Evolutionary conservation across 2,888 invertebrate genomes (phyloP).

Genomic region (Xanthorhoe designata): DNA sequence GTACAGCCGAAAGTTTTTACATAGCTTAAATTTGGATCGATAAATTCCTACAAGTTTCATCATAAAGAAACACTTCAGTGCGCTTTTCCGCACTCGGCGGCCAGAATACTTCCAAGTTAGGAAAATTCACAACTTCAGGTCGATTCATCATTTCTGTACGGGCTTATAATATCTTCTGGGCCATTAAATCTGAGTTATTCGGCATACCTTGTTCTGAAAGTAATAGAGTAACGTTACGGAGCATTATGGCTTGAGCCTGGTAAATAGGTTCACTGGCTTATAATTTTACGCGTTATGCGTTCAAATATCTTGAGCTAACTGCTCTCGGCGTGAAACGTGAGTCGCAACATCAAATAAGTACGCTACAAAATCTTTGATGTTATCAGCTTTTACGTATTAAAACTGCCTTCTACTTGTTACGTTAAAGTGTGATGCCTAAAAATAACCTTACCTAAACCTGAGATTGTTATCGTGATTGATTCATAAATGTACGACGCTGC

Average conservation of each 20-base stretch:
- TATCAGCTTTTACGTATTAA: neutral
- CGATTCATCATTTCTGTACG: conserved; percentile 73
- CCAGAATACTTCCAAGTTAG: conserved; percentile 69
- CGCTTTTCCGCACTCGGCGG: conserved; percentile 68
- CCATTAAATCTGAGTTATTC: conserved; percentile 73
- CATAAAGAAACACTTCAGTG: conserved; percentile 78
- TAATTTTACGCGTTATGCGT: conserved; percentile 24
- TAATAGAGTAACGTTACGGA: conserved; percentile 38
- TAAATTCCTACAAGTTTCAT: conserved; percentile 71
- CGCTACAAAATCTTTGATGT: neutral
- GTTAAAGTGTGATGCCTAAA: too few relatives aligned
- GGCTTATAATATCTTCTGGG: conserved; percentile 73
- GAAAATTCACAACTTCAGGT: conserved; percentile 68
- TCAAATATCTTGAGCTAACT: conserved; percentile 18
- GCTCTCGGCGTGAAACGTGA: conserved; percentile 14
- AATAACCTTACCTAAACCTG: too few relatives aligned
- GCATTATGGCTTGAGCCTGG: conserved; percentile 25
- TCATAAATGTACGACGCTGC: too few relatives aligned
- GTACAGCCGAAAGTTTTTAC: conserved; percentile 44
- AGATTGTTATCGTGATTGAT: too few relatives aligned
- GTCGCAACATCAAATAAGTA: conserved; percentile 1
- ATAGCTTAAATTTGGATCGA: conserved; percentile 62
- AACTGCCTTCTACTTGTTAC: neutral
- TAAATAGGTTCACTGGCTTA: conserved; percentile 31
- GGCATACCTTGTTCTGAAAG: conserved; percentile 57